Percentiles rank a stretch among this genome's conserved stretches.
Evolutionary conservation across 2,113 vertebrate genomes (phyloP).

Genomic region (Nicator chloris): DNA sequence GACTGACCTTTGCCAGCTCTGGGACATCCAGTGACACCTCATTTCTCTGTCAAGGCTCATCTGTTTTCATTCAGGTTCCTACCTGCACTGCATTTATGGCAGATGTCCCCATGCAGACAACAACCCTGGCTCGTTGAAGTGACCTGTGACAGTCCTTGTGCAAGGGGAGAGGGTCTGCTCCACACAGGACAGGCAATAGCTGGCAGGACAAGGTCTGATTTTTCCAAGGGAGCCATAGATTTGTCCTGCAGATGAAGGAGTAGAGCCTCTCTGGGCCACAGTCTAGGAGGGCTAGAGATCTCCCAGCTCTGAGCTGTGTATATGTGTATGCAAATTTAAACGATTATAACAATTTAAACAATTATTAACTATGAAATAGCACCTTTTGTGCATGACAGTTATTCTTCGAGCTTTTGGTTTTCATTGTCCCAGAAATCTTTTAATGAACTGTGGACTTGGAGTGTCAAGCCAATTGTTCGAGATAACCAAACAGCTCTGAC

Average conservation of each 20-base stretch:
- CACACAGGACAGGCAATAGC: not conserved
- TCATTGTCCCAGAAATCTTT: not conserved
- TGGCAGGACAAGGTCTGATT: not conserved
- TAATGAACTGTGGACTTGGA: not conserved
- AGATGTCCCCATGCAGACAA: not conserved
- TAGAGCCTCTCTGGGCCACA: not conserved
- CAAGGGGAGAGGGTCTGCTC: not conserved
- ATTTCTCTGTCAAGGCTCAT: not conserved
- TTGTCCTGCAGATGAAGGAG: not conserved
- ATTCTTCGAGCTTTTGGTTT: not conserved
- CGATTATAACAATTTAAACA: not conserved
- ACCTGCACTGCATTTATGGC: not conserved
- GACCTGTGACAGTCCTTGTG: rapidly evolving
- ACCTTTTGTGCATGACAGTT: not conserved
- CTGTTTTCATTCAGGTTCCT: not conserved
- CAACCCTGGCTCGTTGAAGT: not conserved
- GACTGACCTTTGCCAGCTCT: not conserved
- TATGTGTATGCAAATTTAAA: not conserved
- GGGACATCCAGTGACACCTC: not conserved
- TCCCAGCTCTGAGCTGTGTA: not conserved
- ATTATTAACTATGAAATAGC: not conserved
- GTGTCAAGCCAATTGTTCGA: not conserved
- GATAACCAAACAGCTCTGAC: not conserved
- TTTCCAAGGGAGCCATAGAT: not conserved
- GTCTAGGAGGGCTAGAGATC: not conserved